Evolutionary conservation across 2,888 invertebrate species (phyloP).

Genomic region (Gymnoscelis rufifasciata): DNA sequence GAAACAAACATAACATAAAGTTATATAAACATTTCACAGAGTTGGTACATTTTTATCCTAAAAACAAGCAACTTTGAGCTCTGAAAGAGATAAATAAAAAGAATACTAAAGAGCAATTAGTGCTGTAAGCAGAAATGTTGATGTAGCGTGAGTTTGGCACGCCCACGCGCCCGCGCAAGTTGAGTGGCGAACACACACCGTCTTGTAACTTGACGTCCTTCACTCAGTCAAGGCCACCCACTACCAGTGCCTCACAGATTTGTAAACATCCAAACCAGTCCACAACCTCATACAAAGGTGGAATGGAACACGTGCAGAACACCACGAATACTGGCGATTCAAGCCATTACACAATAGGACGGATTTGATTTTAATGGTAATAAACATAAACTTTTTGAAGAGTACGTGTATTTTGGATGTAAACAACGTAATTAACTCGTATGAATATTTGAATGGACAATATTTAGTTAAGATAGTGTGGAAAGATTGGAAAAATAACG

Average conservation of each 20-base stretch:
- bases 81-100: too few relatives aligned
- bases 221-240: constrained; percentile 68
- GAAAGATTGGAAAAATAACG: not conserved
- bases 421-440: not conserved
- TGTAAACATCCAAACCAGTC: constrained; percentile 54
- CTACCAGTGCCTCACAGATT: constrained; percentile 50
- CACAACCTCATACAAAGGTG: constrained; percentile 8
- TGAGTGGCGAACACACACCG: constrained; percentile 32
- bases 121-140: constrained; percentile 11
- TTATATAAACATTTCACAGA: too few relatives aligned
- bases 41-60: too few relatives aligned
- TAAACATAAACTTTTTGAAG: not conserved
- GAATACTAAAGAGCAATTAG: too few relatives aligned
- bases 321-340: constrained; percentile 6
- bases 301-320: constrained; percentile 21
- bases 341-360: constrained; percentile 4
- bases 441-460: not conserved
- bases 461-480: not conserved
- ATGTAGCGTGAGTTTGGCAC: constrained; percentile 51
- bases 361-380: not conserved
- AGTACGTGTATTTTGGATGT: not conserved
- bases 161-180: constrained; percentile 49
- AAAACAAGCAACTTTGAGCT: too few relatives aligned
- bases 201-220: constrained; percentile 47
- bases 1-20: too few relatives aligned